Conservation (phyloP, 2,113 vertebrate species). For the Campylorhamphus procurvoides region DNA sequence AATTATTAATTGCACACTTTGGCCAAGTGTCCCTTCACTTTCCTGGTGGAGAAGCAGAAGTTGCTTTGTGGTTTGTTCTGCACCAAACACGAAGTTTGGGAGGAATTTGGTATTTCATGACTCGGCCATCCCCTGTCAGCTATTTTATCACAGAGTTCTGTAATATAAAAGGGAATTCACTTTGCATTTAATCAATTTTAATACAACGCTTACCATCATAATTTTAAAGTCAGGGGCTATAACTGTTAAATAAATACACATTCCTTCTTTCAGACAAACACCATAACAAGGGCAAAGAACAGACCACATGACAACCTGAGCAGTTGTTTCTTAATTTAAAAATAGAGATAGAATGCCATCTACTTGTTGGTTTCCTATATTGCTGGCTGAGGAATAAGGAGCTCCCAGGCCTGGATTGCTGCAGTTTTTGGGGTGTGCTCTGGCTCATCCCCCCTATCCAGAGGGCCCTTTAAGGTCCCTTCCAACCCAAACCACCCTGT, state of each 20-base stretch:
- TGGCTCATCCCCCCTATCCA: not conserved
- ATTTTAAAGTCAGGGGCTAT: not conserved
- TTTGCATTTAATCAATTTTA: constrained; percentile 8
- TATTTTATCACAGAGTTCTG: not conserved
- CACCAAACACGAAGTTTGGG: not conserved
- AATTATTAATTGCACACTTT: not conserved
- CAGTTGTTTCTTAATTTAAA: constrained; percentile 33
- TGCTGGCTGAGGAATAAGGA: not conserved
- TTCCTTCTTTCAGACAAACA: constrained; percentile 17
- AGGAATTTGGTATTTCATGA: not conserved
- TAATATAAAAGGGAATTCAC: not conserved
- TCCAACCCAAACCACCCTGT: not conserved
- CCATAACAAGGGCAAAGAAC: not conserved
- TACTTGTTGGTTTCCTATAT: constrained; percentile 74
- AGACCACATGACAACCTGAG: not conserved
- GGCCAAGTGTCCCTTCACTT: not conserved
- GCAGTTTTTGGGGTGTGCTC: not conserved
- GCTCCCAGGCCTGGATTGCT: not conserved
- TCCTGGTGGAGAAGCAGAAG: not conserved
- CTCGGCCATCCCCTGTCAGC: not conserved
- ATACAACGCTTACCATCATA: not conserved
- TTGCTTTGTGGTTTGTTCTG: not conserved
- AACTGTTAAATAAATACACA: not conserved
- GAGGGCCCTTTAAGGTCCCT: not conserved
- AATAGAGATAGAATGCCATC: constrained; percentile 77